Evolutionary conservation across 2,888 invertebrate species (phyloP).

Genomic region (Epirrhoe alternata): DNA sequence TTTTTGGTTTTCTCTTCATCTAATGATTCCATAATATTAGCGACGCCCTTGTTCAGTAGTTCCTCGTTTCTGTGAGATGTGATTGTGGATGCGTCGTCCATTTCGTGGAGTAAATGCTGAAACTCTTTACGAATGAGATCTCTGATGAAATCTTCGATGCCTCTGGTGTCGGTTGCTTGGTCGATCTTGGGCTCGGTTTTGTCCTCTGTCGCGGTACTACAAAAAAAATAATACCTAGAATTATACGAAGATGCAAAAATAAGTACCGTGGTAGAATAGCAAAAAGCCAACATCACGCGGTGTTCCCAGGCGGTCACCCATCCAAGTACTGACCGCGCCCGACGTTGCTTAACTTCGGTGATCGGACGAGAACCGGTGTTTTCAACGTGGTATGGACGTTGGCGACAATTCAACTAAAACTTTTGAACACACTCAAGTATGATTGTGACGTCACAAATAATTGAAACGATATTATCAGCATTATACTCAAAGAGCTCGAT

Average conservation of each 20-base stretch:
- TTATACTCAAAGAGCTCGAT: too few species aligned
- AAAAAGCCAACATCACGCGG: slow-evolving; percentile 50
- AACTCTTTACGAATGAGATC: slow-evolving; percentile 75
- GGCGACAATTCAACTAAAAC: slow-evolving; percentile 22
- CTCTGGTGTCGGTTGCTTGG: slow-evolving; percentile 73
- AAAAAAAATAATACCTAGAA: slow-evolving; percentile 10
- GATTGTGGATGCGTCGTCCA: slow-evolving; percentile 58
- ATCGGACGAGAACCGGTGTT: slow-evolving; percentile 76
- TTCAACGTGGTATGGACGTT: slow-evolving; percentile 62
- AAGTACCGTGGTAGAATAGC: slow-evolving; percentile 7
- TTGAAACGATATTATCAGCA: too few species aligned
- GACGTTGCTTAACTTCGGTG: slow-evolving; percentile 80
- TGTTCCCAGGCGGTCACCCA: slow-evolving; percentile 78
- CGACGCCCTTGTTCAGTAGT: slow-evolving; percentile 66
- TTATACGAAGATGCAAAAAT: neutral
- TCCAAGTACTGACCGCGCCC: slow-evolving; percentile 81
- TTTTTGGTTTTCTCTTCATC: slow-evolving; percentile 53
- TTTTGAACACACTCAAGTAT: neutral
- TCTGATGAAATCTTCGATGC: slow-evolving; percentile 75
- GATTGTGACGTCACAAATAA: neutral
- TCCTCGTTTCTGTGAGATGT: slow-evolving; percentile 58
- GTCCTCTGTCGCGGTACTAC: slow-evolving; percentile 48
- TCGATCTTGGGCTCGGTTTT: slow-evolving; percentile 60
- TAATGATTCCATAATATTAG: slow-evolving; percentile 69
- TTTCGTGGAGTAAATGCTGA: slow-evolving; percentile 66